Conservation (phyloP, 1,140 invertebrate genomes). For the Zaprionus nigranus region DNA sequence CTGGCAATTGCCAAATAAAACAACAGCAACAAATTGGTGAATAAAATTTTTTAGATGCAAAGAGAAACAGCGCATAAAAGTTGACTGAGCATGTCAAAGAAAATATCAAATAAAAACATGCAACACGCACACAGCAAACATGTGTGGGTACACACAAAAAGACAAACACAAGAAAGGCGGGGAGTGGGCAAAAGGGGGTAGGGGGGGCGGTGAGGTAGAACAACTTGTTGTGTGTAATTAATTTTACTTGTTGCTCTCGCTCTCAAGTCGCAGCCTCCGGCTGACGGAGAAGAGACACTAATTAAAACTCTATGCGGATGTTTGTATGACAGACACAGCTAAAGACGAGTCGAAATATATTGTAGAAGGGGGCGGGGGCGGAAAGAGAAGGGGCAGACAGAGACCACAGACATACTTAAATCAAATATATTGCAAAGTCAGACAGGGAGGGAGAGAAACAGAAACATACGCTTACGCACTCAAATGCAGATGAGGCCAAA, state of each 20-base stretch:
- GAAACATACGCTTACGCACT: conserved; percentile 11
- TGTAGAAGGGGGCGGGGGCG: conserved; percentile 18
- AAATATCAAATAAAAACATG: conserved; percentile 32
- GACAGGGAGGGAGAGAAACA: not conserved
- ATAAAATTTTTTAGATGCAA: conserved; percentile 67
- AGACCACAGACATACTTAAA: conserved; percentile 23
- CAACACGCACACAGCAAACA: not conserved
- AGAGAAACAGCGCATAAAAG: conserved; percentile 52
- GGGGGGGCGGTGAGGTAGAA: too few relatives aligned
- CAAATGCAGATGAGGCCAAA: conserved; percentile 60
- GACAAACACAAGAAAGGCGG: not conserved
- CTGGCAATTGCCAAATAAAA: conserved; percentile 46
- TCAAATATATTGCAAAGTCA: conserved; percentile 18
- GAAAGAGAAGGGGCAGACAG: not conserved
- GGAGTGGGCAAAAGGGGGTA: too few relatives aligned
- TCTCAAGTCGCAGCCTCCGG: conserved; percentile 44
- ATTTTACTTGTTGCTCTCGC: conserved; percentile 68
- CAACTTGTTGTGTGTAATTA: conserved; percentile 67
- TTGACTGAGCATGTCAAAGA: conserved; percentile 51
- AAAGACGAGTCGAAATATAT: conserved; percentile 39
- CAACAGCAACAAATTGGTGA: conserved; percentile 61
- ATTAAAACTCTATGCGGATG: conserved; percentile 73
- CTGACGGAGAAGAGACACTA: conserved; percentile 67
- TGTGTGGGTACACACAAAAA: not conserved
- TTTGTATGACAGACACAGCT: conserved; percentile 37